Conservation (phyloP, 30 jellyfish, hydroid and myxozoan species). For the Mastigias papua region DNA sequence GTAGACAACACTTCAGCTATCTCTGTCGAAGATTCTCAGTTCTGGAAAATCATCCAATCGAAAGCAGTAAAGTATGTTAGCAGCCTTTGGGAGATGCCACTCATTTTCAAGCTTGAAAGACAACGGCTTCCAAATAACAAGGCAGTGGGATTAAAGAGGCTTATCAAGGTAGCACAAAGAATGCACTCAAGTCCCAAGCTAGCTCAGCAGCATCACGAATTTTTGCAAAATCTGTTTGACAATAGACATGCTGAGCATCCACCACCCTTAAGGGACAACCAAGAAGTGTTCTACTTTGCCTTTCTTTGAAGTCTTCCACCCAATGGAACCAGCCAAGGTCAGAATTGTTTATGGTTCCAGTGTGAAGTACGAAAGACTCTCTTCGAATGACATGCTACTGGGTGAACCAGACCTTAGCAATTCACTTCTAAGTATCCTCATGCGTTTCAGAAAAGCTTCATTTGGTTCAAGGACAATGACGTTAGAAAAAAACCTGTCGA, state of each 20-base stretch:
- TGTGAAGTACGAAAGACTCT: slow-evolving; percentile 52
- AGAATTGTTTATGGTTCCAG: slow-evolving; percentile 71
- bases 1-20: slow-evolving; percentile 47
- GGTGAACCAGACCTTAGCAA: slow-evolving; percentile 78
- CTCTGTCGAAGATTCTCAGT: slow-evolving; percentile 19
- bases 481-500: slow-evolving; percentile 40
- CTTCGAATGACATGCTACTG: slow-evolving; percentile 49
- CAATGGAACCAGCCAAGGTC: slow-evolving; percentile 76
- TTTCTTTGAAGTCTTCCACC: slow-evolving; percentile 69
- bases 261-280: slow-evolving; percentile 24
- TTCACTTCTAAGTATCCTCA: slow-evolving; percentile 59
- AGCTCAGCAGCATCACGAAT: slow-evolving; percentile 28
- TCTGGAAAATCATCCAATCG: slow-evolving; percentile 14
- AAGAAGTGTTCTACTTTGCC: slow-evolving; percentile 77
- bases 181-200: slow-evolving; percentile 13
- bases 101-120: slow-evolving; percentile 51
- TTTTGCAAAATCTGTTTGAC: slow-evolving; percentile 45
- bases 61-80: slow-evolving; percentile 14
- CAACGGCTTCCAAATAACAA: slow-evolving; percentile 41
- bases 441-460: slow-evolving; percentile 69
- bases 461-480: slow-evolving; percentile 57
- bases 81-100: slow-evolving; percentile 63
- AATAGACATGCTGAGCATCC: slow-evolving; percentile 36
- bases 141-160: slow-evolving; percentile 38
- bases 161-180: slow-evolving; percentile 1